Evolutionary conservation across 37 sponge, comb jelly and placozoan genomes (phyloP).

Genomic region (Oopsacas minuta): DNA sequence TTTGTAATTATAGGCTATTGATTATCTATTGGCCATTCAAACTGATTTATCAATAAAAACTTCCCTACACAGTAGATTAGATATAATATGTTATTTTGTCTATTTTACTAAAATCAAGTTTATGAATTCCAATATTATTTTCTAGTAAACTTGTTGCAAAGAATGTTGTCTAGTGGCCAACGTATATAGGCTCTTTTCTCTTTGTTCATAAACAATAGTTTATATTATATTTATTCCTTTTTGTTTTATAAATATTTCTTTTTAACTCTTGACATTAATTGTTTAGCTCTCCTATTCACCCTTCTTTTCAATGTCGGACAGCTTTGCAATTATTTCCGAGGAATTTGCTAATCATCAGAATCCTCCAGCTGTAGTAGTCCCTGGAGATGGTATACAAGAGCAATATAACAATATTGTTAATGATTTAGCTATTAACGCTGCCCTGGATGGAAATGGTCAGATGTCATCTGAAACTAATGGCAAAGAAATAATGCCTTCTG

Average conservation of each 20-base stretch:
- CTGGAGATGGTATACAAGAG: neutral
- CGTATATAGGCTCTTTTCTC: neutral
- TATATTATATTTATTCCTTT: neutral
- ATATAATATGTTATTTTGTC: slow-evolving; percentile 18
- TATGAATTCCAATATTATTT: neutral
- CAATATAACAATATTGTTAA: neutral
- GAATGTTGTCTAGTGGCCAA: slow-evolving; percentile 17
- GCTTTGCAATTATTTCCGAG: neutral
- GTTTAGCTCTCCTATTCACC: neutral
- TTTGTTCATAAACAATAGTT: slow-evolving; percentile 17
- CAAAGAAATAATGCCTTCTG: neutral
- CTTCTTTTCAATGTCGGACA: neutral
- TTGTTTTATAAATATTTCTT: neutral
- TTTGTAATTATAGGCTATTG: slow-evolving; percentile 19
- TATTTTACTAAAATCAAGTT: neutral
- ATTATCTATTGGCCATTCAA: slow-evolving; percentile 12
- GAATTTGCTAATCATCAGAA: neutral
- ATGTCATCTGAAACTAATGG: neutral
- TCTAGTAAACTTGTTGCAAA: neutral
- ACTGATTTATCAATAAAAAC: neutral
- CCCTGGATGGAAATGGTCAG: neutral
- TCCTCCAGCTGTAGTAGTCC: neutral
- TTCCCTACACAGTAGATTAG: neutral
- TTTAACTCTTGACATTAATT: neutral
- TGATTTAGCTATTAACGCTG: neutral